Evolutionary conservation across 2,797 vertebrate genomes (phyloP).

Genomic region (Microtus californicus): DNA sequence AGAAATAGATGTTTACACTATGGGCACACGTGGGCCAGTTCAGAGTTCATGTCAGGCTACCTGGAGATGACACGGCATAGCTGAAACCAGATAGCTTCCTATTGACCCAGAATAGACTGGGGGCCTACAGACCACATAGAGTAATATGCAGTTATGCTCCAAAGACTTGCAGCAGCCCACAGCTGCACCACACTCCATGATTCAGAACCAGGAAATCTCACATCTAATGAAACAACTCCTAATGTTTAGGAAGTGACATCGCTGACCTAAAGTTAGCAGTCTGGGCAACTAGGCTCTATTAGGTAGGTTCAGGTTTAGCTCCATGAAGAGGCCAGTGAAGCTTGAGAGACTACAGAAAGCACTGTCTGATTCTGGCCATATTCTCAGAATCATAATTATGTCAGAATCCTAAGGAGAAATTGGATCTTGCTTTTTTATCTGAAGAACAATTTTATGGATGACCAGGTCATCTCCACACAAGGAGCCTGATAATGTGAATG

Average conservation of each 20-base stretch:
- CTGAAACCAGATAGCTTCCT: neutral
- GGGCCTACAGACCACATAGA: neutral
- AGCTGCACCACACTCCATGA: neutral
- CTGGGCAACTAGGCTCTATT: neutral
- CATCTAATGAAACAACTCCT: neutral
- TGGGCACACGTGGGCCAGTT: neutral
- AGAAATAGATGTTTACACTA: neutral
- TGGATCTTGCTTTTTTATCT: neutral
- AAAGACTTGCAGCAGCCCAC: neutral
- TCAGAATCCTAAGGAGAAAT: neutral
- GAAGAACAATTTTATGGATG: neutral
- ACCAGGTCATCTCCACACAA: neutral
- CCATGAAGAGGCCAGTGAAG: neutral
- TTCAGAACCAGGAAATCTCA: neutral
- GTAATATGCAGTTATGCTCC: neutral
- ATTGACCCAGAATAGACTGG: neutral
- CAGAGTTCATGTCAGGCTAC: neutral
- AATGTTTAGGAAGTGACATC: neutral
- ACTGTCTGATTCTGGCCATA: neutral
- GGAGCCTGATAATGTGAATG: slow-evolving; percentile 30
- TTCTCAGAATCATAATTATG: neutral
- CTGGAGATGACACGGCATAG: neutral
- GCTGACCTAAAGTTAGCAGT: neutral
- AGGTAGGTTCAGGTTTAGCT: neutral
- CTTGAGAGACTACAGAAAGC: neutral